A percentile compares a stretch with the other conserved stretches of the same genome.
phyloP scores from a whole-genome alignment of 2,113 vertebrate genomes.

The Crotophaga sulcirostris region DNA sequence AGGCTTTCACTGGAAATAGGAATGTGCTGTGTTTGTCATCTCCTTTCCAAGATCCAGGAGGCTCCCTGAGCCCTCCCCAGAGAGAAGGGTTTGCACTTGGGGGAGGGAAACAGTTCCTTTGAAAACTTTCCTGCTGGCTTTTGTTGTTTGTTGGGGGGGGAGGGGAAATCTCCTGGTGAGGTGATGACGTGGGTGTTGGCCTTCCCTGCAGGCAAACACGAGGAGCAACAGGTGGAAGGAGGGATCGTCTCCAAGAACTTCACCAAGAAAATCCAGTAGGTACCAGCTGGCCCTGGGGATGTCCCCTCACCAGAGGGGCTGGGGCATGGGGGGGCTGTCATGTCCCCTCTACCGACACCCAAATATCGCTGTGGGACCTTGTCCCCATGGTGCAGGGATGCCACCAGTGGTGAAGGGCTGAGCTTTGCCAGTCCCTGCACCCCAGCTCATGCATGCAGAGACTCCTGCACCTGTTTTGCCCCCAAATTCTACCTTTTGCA shows the following conservation, averaged over 20 bases:
- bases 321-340: background rate
- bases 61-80: background rate
- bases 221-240: constrained; percentile 96
- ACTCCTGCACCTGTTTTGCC: background rate
- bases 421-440: rapidly evolving
- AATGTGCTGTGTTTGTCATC: background rate
- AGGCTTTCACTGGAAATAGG: background rate
- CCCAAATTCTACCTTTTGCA: background rate
- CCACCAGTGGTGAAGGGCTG: rapidly evolving
- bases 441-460: background rate
- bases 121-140: background rate
- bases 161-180: background rate
- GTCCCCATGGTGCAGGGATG: rapidly evolving
- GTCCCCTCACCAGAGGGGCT: rapidly evolving
- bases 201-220: constrained; percentile 86
- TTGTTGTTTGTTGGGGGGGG: background rate
- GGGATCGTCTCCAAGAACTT: constrained; percentile 99
- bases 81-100: background rate
- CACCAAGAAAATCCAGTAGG: constrained; percentile 99
- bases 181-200: background rate
- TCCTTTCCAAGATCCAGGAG: background rate
- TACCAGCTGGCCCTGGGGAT: background rate
- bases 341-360: background rate
- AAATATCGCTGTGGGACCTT: background rate
- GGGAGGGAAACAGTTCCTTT: background rate